Evolutionary conservation across 2,113 vertebrate genomes (phyloP).

Genomic region (Phainopepla nitens): DNA sequence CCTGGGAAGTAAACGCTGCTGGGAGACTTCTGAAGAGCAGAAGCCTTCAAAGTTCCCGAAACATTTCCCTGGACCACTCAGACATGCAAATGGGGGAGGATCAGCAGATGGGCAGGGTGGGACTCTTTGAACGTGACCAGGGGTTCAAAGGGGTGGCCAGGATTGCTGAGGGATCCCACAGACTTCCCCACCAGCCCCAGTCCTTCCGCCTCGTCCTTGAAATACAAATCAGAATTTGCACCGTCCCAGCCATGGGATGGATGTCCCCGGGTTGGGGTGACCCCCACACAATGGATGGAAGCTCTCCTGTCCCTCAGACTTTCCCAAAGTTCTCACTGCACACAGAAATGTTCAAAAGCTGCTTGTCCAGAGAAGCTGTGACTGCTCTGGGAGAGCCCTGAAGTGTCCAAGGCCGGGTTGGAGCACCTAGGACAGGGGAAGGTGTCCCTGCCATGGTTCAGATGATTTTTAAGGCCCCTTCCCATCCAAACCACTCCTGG

Average conservation of each 20-base stretch:
- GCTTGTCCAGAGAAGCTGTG: background rate
- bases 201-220: background rate
- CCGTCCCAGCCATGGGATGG: background rate
- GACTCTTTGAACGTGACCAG: background rate
- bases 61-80: background rate
- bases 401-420: background rate
- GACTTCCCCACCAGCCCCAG: background rate
- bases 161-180: background rate
- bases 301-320: background rate
- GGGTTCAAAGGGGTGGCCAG: background rate
- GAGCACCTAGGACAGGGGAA: background rate
- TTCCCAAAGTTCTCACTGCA: background rate
- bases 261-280: background rate
- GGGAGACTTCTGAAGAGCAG: background rate
- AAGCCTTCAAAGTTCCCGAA: background rate
- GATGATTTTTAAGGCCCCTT: background rate
- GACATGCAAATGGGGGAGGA: background rate
- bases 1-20: background rate
- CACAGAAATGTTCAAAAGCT: background rate
- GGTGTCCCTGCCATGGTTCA: background rate
- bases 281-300: accelerated
- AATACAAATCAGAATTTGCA: background rate
- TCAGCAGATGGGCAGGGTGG: background rate
- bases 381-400: background rate
- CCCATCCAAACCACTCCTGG: background rate